Conservation (phyloP, 2,888 invertebrate genomes). For the Ennomos erosarius region DNA sequence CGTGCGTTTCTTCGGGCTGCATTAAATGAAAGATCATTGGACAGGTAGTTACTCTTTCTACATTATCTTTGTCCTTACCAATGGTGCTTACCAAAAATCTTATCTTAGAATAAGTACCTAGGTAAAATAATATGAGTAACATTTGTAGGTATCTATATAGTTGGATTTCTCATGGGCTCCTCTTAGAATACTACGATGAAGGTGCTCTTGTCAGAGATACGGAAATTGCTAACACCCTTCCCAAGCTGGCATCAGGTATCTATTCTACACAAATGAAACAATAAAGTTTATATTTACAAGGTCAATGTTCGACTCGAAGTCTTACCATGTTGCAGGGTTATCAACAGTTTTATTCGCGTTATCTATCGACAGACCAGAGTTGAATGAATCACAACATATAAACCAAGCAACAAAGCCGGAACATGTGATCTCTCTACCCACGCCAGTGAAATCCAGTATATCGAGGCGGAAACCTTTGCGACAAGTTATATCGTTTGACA, state of each 20-base stretch:
- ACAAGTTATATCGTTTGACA: constrained; percentile 82
- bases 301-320: constrained; percentile 33
- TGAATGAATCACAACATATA: constrained; percentile 86
- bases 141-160: constrained; percentile 88
- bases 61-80: too few relatives aligned
- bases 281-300: constrained; percentile 16
- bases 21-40: constrained; percentile 95
- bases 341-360: constrained; percentile 96
- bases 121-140: too few relatives aligned
- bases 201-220: constrained; percentile 93
- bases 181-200: constrained; percentile 92
- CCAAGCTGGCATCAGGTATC: constrained; percentile 93
- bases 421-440: constrained; percentile 89
- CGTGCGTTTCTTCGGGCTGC: constrained; percentile 95
- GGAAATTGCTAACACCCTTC: constrained; percentile 91
- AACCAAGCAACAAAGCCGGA: constrained; percentile 82
- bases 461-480: constrained; percentile 74
- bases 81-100: too few relatives aligned
- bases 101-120: too few relatives aligned
- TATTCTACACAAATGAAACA: constrained; percentile 22
- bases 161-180: constrained; percentile 88
- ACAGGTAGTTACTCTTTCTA: constrained; percentile 53
- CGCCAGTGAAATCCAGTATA: constrained; percentile 82
- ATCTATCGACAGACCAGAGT: constrained; percentile 93
- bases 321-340: constrained; percentile 86